Evolutionary conservation across 2,797 vertebrate species (phyloP).

Genomic region (Erpetoichthys calabaricus): DNA sequence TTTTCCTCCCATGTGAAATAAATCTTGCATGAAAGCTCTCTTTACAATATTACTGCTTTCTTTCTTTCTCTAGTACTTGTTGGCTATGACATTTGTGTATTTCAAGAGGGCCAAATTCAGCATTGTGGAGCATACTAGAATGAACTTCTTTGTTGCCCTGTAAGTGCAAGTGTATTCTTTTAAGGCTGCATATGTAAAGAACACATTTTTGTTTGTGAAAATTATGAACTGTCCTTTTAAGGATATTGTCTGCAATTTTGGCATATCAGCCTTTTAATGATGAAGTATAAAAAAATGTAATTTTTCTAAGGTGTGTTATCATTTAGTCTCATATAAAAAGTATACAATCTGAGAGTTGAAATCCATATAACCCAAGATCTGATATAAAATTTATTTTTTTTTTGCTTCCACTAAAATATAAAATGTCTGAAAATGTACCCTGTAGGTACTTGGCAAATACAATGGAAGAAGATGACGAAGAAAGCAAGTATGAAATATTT

Average conservation of each 20-base stretch:
- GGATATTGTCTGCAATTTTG: too few species aligned
- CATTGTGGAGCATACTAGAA: slow-evolving; percentile 68
- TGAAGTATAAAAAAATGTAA: too few species aligned
- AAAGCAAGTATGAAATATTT: slow-evolving; percentile 87
- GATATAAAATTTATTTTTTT: too few species aligned
- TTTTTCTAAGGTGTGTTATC: too few species aligned
- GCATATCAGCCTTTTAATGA: too few species aligned
- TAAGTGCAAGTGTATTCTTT: slow-evolving; percentile 48
- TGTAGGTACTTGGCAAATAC: slow-evolving; percentile 87
- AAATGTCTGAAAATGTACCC: background rate
- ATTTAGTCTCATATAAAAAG: too few species aligned
- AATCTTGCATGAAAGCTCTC: slow-evolving; percentile 15
- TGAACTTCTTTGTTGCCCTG: slow-evolving; percentile 90
- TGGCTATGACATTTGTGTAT: slow-evolving; percentile 96
- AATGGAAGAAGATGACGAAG: slow-evolving; percentile 93
- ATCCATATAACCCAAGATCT: too few species aligned
- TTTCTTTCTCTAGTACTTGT: slow-evolving; percentile 69
- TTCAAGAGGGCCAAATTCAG: slow-evolving; percentile 85
- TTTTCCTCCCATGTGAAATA: background rate
- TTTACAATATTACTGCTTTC: background rate
- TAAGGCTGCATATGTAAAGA: too few species aligned
- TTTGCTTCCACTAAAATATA: too few species aligned
- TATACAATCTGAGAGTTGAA: too few species aligned
- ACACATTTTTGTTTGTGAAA: too few species aligned
- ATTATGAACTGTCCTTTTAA: too few species aligned